Percentiles rank a stretch among this genome's conserved stretches.
phyloP scores from a whole-genome alignment of 2,888 invertebrate genomes.

The Ametastegia equiseti region DNA sequence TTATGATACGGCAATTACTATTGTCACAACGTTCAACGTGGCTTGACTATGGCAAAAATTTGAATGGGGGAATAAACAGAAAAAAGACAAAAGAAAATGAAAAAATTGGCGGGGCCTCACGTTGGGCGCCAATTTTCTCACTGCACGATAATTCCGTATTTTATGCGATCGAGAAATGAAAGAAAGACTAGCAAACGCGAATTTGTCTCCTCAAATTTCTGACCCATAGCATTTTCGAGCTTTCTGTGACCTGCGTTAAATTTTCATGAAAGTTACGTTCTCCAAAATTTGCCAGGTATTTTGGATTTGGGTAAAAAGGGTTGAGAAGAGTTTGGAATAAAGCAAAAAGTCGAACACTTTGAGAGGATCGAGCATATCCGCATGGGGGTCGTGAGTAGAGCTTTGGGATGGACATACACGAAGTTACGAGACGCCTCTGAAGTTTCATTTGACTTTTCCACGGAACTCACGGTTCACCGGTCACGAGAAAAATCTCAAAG shows the following conservation, averaged over 20 bases:
- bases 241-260: slow-evolving; percentile 10
- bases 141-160: not conserved
- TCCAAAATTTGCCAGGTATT: slow-evolving; percentile 17
- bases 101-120: too few relatives aligned
- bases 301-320: slow-evolving; percentile 16
- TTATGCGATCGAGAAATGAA: not conserved
- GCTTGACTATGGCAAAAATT: too few relatives aligned
- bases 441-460: slow-evolving; percentile 36
- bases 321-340: not conserved
- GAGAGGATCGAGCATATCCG: slow-evolving; percentile 4
- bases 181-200: slow-evolving; percentile 16
- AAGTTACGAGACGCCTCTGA: slow-evolving; percentile 38
- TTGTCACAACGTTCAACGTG: too few relatives aligned
- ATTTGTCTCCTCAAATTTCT: not conserved
- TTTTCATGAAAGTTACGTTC: slow-evolving; percentile 32
- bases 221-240: not conserved
- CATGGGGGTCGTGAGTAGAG: not conserved
- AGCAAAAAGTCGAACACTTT: slow-evolving; percentile 31
- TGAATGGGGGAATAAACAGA: not conserved
- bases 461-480: slow-evolving; percentile 31
- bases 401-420: slow-evolving; percentile 26
- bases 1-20: too few relatives aligned
- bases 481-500: slow-evolving; percentile 25
- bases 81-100: too few relatives aligned
- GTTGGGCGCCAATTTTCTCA: too few relatives aligned